phyloP scores from a whole-genome alignment of 1,140 invertebrate genomes.

The Adoxophyes honmai region DNA sequence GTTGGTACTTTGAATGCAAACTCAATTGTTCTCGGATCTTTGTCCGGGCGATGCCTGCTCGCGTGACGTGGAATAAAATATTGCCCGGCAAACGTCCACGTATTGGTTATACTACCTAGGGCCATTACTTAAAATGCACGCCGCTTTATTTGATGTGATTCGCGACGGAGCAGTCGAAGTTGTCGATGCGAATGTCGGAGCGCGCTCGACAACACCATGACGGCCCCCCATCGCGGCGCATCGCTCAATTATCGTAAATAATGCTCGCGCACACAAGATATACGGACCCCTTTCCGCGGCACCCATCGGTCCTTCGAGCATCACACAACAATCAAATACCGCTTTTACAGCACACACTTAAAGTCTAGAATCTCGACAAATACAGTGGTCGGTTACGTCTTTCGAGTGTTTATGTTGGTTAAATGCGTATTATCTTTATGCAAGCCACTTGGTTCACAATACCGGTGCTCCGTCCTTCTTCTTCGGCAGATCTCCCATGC shows the following conservation, averaged over 20 bases:
- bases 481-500: constrained; percentile 54
- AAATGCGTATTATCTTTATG: constrained; percentile 75
- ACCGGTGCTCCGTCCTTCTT: constrained; percentile 52
- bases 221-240: constrained; percentile 73
- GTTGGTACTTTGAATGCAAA: constrained; percentile 73
- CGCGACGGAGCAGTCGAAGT: constrained; percentile 71
- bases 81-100: constrained; percentile 61
- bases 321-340: constrained; percentile 33
- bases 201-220: constrained; percentile 68
- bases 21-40: constrained; percentile 73
- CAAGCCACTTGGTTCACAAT: constrained; percentile 71
- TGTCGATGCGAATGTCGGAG: constrained; percentile 72
- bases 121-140: constrained; percentile 75
- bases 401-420: constrained; percentile 42
- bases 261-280: constrained; percentile 75
- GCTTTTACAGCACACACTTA: constrained; percentile 36
- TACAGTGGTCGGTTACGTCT: constrained; percentile 41
- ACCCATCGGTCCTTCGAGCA: constrained; percentile 58
- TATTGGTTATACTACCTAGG: constrained; percentile 73
- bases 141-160: constrained; percentile 75
- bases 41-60: constrained; percentile 52
- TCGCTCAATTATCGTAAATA: constrained; percentile 77
- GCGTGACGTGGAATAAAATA: constrained; percentile 70
- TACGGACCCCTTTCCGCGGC: constrained; percentile 60
- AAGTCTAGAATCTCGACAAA: constrained; percentile 32